Evolutionary conservation across 2,113 vertebrate genomes (phyloP).

Genomic region (Puffinus mauretanicus): DNA sequence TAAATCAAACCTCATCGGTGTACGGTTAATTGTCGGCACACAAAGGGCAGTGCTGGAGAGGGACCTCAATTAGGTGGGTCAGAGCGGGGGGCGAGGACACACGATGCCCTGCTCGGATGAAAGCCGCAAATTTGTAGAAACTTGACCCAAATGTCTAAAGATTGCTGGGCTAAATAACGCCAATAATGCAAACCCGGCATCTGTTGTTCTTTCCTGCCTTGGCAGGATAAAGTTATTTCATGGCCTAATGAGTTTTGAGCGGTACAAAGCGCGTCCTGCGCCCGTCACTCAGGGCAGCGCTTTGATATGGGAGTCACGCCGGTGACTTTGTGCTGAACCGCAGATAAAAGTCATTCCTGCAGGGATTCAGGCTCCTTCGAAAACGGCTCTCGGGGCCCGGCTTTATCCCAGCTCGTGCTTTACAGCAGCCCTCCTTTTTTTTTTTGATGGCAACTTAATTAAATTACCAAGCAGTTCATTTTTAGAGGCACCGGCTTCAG

Average conservation of each 20-base stretch:
- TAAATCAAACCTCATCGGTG: slow-evolving; percentile 32
- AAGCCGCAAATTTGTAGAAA: slow-evolving; percentile 76
- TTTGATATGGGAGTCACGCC: slow-evolving; percentile 76
- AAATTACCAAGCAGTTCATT: slow-evolving; percentile 62
- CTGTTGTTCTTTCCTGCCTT: slow-evolving; percentile 77
- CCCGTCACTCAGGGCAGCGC: slow-evolving; percentile 74
- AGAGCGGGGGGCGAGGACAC: slow-evolving; percentile 52
- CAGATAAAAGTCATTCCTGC: slow-evolving; percentile 70
- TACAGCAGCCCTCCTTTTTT: slow-evolving; percentile 24
- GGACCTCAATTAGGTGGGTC: slow-evolving; percentile 64
- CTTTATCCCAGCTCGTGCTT: slow-evolving; percentile 43
- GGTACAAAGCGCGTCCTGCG: slow-evolving; percentile 72
- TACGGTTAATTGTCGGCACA: slow-evolving; percentile 62
- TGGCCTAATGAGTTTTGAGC: slow-evolving; percentile 79
- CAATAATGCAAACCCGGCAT: slow-evolving; percentile 74
- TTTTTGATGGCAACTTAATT: slow-evolving; percentile 61
- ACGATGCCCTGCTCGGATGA: slow-evolving; percentile 50
- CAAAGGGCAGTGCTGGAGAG: slow-evolving; percentile 53
- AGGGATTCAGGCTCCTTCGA: slow-evolving; percentile 59
- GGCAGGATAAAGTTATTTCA: slow-evolving; percentile 80
- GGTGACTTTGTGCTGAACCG: slow-evolving; percentile 57
- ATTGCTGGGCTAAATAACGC: slow-evolving; percentile 67
- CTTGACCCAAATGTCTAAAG: slow-evolving; percentile 76
- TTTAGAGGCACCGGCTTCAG: slow-evolving; percentile 56
- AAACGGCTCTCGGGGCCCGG: neutral